phyloP scores from a whole-genome alignment of 2,113 vertebrate species.

The Phyllostomus hastatus region DNA sequence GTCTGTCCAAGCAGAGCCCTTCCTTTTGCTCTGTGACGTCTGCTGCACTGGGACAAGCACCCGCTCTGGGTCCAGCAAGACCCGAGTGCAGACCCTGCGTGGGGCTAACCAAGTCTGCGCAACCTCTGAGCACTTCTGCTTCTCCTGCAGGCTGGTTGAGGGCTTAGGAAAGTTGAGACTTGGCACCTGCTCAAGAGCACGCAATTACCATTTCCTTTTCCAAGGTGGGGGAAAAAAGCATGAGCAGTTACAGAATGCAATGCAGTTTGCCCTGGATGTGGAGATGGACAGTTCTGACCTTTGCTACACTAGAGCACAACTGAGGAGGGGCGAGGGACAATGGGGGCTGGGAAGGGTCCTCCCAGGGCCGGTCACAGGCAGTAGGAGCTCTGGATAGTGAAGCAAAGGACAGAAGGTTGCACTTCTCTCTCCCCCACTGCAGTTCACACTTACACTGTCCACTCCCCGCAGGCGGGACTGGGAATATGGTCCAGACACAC shows the following conservation, averaged over 20 bases:
- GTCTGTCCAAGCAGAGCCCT: background rate
- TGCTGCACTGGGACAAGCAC: background rate
- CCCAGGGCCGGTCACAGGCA: background rate
- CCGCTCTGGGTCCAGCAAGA: background rate
- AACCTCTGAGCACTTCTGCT: background rate
- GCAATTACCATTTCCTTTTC: background rate
- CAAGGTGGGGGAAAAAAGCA: background rate
- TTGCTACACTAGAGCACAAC: background rate
- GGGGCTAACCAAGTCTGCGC: background rate
- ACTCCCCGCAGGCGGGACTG: background rate
- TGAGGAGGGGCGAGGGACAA: background rate
- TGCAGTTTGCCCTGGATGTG: background rate
- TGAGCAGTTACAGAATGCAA: background rate
- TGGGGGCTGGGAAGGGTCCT: background rate
- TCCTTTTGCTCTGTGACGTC: background rate
- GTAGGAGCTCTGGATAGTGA: background rate
- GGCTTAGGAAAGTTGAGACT: background rate
- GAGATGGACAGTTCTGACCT: background rate
- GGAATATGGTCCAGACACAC: background rate
- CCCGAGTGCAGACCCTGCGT: background rate
- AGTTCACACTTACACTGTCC: rapidly evolving
- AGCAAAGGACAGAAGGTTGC: background rate
- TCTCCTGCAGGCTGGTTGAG: background rate
- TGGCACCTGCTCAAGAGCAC: background rate
- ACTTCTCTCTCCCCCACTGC: background rate